Conservation (phyloP, 64 coral and sea anemone genomes). For the Platygyra sinensis region DNA sequence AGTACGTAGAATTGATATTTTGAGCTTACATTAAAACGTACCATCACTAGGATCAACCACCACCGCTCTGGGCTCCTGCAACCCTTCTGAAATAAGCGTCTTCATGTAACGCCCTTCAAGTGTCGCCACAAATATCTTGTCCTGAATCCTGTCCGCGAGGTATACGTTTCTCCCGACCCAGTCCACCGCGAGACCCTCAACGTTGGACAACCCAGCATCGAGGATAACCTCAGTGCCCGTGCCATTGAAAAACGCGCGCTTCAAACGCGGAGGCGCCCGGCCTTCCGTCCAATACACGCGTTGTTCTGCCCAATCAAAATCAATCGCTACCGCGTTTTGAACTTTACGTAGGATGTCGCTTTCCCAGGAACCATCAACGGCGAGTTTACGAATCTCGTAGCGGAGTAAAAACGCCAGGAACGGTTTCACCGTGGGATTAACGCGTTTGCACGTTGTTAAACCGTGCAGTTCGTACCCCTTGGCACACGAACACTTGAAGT, state of each 20-base stretch:
- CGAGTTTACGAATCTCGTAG: slow-evolving; percentile 67
- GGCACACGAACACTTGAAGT: slow-evolving; percentile 84
- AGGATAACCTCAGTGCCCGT: slow-evolving; percentile 68
- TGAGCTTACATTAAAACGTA: neutral
- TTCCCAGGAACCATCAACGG: slow-evolving; percentile 61
- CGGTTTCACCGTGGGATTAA: slow-evolving; percentile 24
- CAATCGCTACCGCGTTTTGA: slow-evolving; percentile 69
- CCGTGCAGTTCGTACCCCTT: slow-evolving; percentile 58
- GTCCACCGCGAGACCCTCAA: slow-evolving; percentile 93
- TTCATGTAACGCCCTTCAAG: slow-evolving; percentile 79
- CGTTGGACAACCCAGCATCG: slow-evolving; percentile 39
- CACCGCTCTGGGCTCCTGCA: slow-evolving; percentile 78
- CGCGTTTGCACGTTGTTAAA: slow-evolving; percentile 57
- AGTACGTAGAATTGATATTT: neutral
- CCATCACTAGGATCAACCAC: slow-evolving; percentile 81
- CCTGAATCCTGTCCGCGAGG: slow-evolving; percentile 64
- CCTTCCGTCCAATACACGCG: slow-evolving; percentile 91
- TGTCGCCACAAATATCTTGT: slow-evolving; percentile 86
- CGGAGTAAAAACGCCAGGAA: slow-evolving; percentile 75
- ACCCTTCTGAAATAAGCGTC: slow-evolving; percentile 54
- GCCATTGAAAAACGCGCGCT: slow-evolving; percentile 72
- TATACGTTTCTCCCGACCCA: slow-evolving; percentile 97
- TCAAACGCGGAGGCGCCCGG: slow-evolving; percentile 43
- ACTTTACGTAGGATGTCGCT: slow-evolving; percentile 56
- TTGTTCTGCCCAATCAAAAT: slow-evolving; percentile 77